These are phyloP conservation scores for Lampris incognitus DNA, from an alignment of 2,113 vertebrate genomes.

Conservation along the genomic window DNA sequence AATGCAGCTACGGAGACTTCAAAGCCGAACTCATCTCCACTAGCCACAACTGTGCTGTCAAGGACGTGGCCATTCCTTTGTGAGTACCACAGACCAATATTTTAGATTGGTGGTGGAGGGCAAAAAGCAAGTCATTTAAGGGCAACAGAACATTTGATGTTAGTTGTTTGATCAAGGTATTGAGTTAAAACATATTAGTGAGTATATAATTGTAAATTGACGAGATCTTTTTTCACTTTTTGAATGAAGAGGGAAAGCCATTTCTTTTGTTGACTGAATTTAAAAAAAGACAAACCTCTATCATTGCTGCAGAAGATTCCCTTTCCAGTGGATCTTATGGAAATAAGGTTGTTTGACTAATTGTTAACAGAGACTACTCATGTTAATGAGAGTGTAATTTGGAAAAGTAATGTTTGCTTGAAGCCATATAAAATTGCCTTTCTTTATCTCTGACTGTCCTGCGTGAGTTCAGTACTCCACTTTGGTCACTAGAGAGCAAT, in stretches of 20 bases:
- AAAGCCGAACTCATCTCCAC: constrained; percentile 84
- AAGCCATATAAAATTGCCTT: too few species aligned
- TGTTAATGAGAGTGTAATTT: neutral
- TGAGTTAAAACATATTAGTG: too few species aligned
- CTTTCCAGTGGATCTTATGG: neutral
- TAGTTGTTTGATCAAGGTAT: too few species aligned
- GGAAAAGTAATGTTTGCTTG: neutral
- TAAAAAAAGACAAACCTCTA: neutral
- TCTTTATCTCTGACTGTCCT: neutral
- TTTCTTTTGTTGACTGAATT: neutral
- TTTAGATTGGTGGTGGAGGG: neutral
- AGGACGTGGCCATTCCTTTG: constrained; percentile 85
- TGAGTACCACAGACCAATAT: constrained; percentile 75
- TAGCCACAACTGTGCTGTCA: constrained; percentile 83
- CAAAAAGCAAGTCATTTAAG: too few species aligned
- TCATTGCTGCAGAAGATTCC: neutral
- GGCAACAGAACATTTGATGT: too few species aligned
- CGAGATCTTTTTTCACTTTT: neutral
- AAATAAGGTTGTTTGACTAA: neutral
- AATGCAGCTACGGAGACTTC: constrained; percentile 81
- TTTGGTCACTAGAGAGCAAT: constrained; percentile 68
- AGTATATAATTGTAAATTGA: neutral
- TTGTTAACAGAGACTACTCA: neutral
- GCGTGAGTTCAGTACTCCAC: constrained; percentile 18
- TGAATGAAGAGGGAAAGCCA: neutral